Conservation (phyloP, 1,140 invertebrate species). For the Anagrus nilaparvatae region DNA sequence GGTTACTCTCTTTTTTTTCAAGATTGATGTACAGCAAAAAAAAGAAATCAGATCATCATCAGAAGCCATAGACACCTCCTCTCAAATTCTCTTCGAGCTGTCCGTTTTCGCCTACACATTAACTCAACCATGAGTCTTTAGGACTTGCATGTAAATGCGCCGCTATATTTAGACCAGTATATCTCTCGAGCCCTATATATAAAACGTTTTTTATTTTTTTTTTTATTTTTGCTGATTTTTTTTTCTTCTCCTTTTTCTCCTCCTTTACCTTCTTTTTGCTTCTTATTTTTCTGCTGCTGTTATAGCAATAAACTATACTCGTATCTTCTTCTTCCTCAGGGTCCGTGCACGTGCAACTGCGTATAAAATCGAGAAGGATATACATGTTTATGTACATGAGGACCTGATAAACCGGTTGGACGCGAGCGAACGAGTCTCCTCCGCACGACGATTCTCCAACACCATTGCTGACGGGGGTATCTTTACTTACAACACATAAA, state of each 20-base stretch:
- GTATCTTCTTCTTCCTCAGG: no score
- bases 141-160: conserved; percentile 37
- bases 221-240: no score
- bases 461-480: no score
- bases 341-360: conserved; percentile 14
- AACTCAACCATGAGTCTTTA: conserved; percentile 33
- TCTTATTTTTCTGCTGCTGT: conserved; percentile 4
- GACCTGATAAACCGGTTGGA: conserved; percentile 37
- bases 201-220: no score
- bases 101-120: conserved; percentile 34
- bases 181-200: no score
- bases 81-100: background rate
- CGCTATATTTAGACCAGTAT: conserved; percentile 38
- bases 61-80: background rate
- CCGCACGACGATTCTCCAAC: no score
- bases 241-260: conserved; percentile 10
- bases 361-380: conserved; percentile 6
- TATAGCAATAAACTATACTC: no score
- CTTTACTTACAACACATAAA: no score
- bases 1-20: no score
- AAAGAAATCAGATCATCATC: background rate
- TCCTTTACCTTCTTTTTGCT: background rate
- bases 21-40: no score
- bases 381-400: conserved; percentile 26
- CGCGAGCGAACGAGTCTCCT: conserved; percentile 23